Percentiles rank a stretch among this genome's conserved stretches.
Conservation (phyloP, 2,888 invertebrate genomes). For the Linyphia triangularis region DNA sequence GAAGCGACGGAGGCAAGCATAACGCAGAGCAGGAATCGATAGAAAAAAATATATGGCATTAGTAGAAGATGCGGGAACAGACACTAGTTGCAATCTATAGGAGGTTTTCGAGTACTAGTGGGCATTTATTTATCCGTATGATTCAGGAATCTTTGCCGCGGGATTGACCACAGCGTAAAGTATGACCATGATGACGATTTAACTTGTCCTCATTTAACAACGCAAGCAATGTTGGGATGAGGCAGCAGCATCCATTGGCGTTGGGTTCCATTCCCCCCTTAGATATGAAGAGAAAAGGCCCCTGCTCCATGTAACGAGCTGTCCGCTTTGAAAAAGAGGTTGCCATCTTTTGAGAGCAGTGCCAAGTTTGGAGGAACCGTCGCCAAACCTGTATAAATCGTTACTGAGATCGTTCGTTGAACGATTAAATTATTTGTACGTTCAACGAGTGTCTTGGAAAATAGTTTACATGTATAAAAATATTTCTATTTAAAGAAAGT, state of each 20-base stretch:
- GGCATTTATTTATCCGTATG: neutral
- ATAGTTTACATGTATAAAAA: no score
- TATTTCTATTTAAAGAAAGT: no score
- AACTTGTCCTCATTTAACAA: constrained; percentile 13
- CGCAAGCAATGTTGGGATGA: neutral
- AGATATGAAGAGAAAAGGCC: constrained; percentile 18
- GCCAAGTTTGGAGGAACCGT: constrained; percentile 1
- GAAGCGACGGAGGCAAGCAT: constrained; percentile 3
- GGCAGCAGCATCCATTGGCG: constrained; percentile 1
- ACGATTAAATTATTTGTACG: no score
- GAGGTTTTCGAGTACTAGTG: neutral
- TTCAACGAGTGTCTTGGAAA: no score
- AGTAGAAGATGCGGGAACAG: constrained; percentile 10
- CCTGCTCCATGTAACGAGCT: constrained; percentile 42
- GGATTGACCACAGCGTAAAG: neutral
- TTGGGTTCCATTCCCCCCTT: constrained; percentile 55
- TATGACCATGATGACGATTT: constrained; percentile 7
- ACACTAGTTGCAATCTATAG: constrained; percentile 55
- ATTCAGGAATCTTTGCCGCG: constrained; percentile 17
- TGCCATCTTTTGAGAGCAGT: constrained; percentile 10
- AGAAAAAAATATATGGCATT: constrained; percentile 27
- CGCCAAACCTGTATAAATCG: constrained; percentile 17
- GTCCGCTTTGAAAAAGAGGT: constrained; percentile 31
- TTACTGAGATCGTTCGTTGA: no score
- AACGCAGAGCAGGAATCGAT: constrained; percentile 21